Percentiles rank a stretch among this genome's conserved stretches.
Evolutionary conservation across 2,888 invertebrate genomes (phyloP).

Genomic region (Pseudococcus viburni): DNA sequence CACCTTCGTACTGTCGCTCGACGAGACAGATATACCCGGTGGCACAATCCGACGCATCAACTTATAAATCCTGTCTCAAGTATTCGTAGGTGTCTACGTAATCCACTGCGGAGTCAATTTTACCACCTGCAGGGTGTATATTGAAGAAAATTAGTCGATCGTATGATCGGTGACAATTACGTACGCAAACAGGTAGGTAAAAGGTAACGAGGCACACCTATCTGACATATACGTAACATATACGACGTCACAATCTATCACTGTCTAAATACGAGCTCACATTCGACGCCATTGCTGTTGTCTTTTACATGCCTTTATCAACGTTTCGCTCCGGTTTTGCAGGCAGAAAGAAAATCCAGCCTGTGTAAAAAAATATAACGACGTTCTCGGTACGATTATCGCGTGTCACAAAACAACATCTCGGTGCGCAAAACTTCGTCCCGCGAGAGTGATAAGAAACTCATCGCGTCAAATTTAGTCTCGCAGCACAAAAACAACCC

Average conservation of each 20-base stretch:
- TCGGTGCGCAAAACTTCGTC: background rate
- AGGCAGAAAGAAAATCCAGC: background rate
- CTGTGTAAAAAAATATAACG: background rate
- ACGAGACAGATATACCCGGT: too few relatives aligned
- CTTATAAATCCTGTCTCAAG: background rate
- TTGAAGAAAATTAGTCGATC: background rate
- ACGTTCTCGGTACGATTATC: background rate
- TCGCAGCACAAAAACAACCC: background rate
- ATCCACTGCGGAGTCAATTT: background rate
- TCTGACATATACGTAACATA: background rate
- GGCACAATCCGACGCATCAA: too few relatives aligned
- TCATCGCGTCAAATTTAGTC: conserved; percentile 31
- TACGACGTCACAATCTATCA: conserved; percentile 40
- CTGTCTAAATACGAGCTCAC: background rate
- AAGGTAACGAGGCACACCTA: background rate
- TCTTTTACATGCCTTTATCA: background rate
- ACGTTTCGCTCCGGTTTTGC: background rate
- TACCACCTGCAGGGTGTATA: background rate
- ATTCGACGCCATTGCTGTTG: background rate
- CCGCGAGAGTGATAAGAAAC: conserved; percentile 43
- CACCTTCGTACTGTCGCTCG: too few relatives aligned
- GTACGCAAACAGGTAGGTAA: background rate
- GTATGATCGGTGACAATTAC: background rate
- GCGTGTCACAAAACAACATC: conserved; percentile 21
- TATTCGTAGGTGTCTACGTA: background rate